Percentiles rank a stretch among this genome's conserved stretches.
These are phyloP conservation scores for Petrocephalus schoutedeni DNA, from an alignment of 2,797 vertebrate species.

Conservation along the genomic window DNA sequence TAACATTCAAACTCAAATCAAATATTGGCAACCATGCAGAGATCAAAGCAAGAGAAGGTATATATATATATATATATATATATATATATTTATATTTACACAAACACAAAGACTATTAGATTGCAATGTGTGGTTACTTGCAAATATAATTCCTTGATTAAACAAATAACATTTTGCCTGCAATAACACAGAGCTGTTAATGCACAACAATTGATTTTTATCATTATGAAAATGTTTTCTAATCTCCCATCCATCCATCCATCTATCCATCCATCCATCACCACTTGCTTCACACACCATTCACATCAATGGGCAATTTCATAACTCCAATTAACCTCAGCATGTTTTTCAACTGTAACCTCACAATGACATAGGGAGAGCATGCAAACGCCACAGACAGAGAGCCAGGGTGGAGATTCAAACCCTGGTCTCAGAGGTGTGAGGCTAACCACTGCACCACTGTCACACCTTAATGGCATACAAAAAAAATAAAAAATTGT, in stretches of 20 bases:
- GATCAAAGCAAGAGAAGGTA: conserved; percentile 35
- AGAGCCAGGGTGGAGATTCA: not conserved
- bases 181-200: not conserved
- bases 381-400: not conserved
- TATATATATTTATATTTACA: not conserved
- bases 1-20: conserved; percentile 33
- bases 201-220: not conserved
- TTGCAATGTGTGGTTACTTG: conserved; percentile 6
- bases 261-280: not conserved
- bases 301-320: not conserved
- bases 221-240: not conserved
- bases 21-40: conserved; percentile 33
- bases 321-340: not conserved
- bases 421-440: not conserved
- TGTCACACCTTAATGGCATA: not conserved
- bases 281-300: not conserved
- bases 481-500: no score
- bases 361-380: not conserved
- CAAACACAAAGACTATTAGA: not conserved
- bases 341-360: not conserved
- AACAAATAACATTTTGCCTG: not conserved
- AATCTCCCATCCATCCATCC: not conserved
- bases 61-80: conserved; percentile 9
- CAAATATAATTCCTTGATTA: not conserved
- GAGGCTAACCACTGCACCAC: not conserved